These are phyloP conservation scores for Alligator mississippiensis DNA, from an alignment of 2,113 vertebrate species.

Conservation along the genomic window DNA sequence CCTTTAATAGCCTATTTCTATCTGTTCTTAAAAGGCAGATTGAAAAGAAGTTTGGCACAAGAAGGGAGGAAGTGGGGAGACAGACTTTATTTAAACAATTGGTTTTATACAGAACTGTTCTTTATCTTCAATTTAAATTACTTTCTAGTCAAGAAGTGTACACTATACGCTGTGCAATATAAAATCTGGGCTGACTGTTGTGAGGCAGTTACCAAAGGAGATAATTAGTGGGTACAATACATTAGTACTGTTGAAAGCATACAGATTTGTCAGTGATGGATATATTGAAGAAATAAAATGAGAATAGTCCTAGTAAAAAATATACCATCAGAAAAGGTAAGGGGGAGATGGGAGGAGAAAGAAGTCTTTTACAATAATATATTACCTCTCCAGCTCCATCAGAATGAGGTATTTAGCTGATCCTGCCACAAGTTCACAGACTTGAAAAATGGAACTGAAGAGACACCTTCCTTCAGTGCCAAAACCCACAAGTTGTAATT, in stretches of 20 bases:
- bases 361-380: conserved; percentile 20
- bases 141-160: not conserved
- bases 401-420: conserved; percentile 8
- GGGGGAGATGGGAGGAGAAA: not conserved
- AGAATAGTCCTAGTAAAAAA: not conserved
- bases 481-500: not conserved
- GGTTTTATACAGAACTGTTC: not conserved
- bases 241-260: not conserved
- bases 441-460: conserved; percentile 4
- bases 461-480: not conserved
- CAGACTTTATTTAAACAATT: not conserved
- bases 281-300: not conserved
- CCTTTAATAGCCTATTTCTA: not conserved
- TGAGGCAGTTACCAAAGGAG: not conserved
- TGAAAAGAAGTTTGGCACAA: not conserved
- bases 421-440: not conserved
- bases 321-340: not conserved
- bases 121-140: not conserved
- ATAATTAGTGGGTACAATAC: not conserved
- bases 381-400: conserved; percentile 15
- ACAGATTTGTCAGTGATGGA: not conserved
- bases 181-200: rapidly evolving
- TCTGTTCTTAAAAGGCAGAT: not conserved
- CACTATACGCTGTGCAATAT: not conserved
- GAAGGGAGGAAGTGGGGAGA: not conserved